Evolutionary conservation across 2,797 vertebrate species (phyloP).

Genomic region (Pipistrellus nathusii): DNA sequence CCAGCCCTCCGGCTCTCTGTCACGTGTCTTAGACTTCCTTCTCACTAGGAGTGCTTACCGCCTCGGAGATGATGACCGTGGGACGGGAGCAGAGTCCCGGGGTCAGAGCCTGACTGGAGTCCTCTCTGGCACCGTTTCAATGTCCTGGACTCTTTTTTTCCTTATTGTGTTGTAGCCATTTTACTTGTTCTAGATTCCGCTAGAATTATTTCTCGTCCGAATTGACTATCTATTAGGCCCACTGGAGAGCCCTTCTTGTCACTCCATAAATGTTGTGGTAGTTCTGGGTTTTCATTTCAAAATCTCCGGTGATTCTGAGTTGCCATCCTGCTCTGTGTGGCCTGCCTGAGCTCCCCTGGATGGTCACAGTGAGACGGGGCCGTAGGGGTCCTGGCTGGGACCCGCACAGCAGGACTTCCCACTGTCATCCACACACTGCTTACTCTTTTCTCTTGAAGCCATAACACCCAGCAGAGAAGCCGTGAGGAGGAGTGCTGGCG

Average conservation of each 20-base stretch:
- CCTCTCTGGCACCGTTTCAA: not conserved
- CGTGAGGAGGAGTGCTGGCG: not conserved
- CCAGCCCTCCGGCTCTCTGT: not conserved
- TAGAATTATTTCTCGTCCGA: constrained; percentile 31
- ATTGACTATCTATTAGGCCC: not conserved
- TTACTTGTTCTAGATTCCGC: constrained; percentile 42
- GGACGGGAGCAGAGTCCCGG: not conserved
- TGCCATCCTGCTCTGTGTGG: not conserved
- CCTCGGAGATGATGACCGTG: constrained; percentile 15
- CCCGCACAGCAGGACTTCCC: not conserved
- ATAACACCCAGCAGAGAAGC: not conserved
- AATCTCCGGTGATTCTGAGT: constrained; percentile 2
- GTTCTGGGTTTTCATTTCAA: constrained; percentile 59
- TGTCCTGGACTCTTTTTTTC: not conserved
- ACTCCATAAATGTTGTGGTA: not conserved
- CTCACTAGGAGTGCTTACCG: not conserved
- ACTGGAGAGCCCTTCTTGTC: not conserved
- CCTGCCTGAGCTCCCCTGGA: not conserved
- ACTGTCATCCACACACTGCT: not conserved
- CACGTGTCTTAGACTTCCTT: not conserved
- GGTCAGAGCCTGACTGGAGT: not conserved
- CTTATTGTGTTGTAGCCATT: not conserved
- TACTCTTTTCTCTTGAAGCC: not conserved
- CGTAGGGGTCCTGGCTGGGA: not conserved
- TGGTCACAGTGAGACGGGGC: rapidly evolving